Percentiles rank a stretch among this genome's conserved stretches.
These are phyloP conservation scores for Rhinoderma darwinii DNA, from an alignment of 2,113 vertebrate species.

Conservation along the genomic window DNA sequence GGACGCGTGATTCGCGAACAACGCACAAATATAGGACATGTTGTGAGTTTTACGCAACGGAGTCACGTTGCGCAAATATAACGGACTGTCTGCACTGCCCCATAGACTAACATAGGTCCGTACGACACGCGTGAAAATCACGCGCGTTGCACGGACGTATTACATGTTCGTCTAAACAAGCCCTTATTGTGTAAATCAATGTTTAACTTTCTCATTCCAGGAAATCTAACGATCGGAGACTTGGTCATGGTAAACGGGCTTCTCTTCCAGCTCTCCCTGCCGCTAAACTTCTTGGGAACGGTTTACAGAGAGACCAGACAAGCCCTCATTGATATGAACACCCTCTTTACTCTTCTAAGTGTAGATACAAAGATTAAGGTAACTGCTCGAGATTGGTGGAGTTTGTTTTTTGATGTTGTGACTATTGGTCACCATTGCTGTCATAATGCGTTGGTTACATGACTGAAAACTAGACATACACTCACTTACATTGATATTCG, in stretches of 20 bases:
- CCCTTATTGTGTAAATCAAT: no score
- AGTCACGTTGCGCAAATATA: no score
- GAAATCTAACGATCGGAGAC: slow-evolving; percentile 93
- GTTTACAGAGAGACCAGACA: slow-evolving; percentile 98
- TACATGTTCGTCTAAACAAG: no score
- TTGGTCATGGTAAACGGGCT: slow-evolving; percentile 98
- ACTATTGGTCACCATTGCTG: neutral
- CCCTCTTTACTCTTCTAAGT: slow-evolving; percentile 92
- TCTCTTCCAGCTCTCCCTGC: slow-evolving; percentile 96
- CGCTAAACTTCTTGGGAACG: slow-evolving; percentile 96
- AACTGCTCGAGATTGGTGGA: slow-evolving; percentile 64
- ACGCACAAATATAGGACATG: no score
- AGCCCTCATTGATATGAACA: slow-evolving; percentile 98
- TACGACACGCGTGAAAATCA: no score
- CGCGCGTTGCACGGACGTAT: no score
- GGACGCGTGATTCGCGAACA: no score
- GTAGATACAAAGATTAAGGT: slow-evolving; percentile 96
- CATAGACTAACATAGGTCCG: no score
- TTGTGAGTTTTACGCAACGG: no score
- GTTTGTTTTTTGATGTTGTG: neutral
- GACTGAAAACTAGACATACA: neutral
- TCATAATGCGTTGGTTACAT: neutral
- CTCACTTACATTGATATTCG: neutral
- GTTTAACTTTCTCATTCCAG: slow-evolving; percentile 70
- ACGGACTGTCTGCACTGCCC: no score